These are phyloP conservation scores for Chrysocyon brachyurus DNA, from an alignment of 2,797 vertebrate genomes.

Conservation along the genomic window DNA sequence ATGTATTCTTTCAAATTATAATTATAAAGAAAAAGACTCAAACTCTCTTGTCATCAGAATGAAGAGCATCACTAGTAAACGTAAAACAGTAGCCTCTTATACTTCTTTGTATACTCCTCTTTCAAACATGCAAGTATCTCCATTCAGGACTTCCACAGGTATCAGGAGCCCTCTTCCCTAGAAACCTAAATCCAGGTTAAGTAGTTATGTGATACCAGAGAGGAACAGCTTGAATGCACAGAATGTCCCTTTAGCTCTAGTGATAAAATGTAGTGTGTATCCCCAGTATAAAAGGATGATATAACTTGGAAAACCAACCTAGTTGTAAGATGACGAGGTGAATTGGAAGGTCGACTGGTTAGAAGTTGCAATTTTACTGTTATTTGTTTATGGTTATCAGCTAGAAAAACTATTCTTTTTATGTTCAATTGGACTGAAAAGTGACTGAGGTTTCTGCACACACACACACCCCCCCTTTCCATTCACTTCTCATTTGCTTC, in stretches of 20 bases:
- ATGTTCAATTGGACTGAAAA: neutral
- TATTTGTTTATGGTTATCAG: neutral
- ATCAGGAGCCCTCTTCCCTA: slow-evolving; percentile 1
- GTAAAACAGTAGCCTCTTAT: neutral
- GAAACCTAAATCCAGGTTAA: neutral
- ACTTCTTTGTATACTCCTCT: neutral
- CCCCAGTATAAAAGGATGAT: neutral
- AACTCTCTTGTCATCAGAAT: neutral
- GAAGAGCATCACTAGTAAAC: neutral
- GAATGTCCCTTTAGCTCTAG: neutral
- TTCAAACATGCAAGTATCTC: neutral
- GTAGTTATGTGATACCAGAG: neutral
- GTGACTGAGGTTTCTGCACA: neutral
- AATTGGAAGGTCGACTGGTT: neutral
- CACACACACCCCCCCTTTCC: no score
- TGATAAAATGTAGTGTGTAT: neutral
- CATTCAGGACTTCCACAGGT: neutral
- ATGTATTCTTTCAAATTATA: slow-evolving; percentile 28
- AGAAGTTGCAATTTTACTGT: neutral
- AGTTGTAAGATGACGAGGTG: neutral
- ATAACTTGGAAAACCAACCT: neutral
- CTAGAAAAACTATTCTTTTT: neutral
- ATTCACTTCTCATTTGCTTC: slow-evolving; percentile 25
- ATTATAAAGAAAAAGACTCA: slow-evolving; percentile 25
- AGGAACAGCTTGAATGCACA: neutral